These are phyloP conservation scores for Tringa solitaria DNA, from an alignment of 2,113 vertebrate genomes.

Conservation along the genomic window DNA sequence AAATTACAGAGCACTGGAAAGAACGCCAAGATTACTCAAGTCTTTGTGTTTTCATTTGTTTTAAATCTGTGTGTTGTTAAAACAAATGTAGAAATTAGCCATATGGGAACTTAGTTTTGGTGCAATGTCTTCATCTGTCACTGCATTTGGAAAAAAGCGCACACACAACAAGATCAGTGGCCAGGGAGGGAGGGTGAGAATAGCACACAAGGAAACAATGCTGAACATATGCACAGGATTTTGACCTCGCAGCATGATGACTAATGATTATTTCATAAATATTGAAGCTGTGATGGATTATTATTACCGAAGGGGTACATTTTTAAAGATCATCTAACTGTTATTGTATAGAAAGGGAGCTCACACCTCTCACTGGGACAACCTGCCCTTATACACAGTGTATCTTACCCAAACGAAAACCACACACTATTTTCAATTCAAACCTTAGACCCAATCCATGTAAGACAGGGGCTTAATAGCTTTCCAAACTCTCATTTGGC, in stretches of 20 bases:
- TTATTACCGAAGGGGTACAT: constrained; percentile 17
- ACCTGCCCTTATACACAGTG: not conserved
- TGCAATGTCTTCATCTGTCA: constrained; percentile 80
- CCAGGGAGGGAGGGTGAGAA: constrained; percentile 56
- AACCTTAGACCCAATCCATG: constrained; percentile 75
- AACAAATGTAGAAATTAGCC: constrained; percentile 81
- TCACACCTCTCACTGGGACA: constrained; percentile 34
- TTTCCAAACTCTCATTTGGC: constrained; percentile 86
- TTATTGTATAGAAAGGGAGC: not conserved
- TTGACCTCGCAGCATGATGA: constrained; percentile 72
- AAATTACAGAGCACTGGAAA: constrained; percentile 58
- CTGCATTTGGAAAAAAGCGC: constrained; percentile 55
- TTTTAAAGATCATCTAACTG: constrained; percentile 19
- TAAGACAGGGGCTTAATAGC: constrained; percentile 79
- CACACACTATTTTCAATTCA: constrained; percentile 73
- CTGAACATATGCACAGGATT: constrained; percentile 72
- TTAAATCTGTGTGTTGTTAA: constrained; percentile 77
- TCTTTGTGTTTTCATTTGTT: constrained; percentile 75
- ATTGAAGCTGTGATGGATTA: constrained; percentile 53
- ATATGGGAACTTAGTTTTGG: constrained; percentile 75
- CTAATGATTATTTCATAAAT: constrained; percentile 75
- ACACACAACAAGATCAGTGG: constrained; percentile 49
- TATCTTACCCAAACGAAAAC: constrained; percentile 57
- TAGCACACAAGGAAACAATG: constrained; percentile 62
- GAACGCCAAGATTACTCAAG: constrained; percentile 48